These are phyloP conservation scores for Erythrocebus patas DNA, from an alignment of 2,113 vertebrate genomes.

Conservation along the genomic window DNA sequence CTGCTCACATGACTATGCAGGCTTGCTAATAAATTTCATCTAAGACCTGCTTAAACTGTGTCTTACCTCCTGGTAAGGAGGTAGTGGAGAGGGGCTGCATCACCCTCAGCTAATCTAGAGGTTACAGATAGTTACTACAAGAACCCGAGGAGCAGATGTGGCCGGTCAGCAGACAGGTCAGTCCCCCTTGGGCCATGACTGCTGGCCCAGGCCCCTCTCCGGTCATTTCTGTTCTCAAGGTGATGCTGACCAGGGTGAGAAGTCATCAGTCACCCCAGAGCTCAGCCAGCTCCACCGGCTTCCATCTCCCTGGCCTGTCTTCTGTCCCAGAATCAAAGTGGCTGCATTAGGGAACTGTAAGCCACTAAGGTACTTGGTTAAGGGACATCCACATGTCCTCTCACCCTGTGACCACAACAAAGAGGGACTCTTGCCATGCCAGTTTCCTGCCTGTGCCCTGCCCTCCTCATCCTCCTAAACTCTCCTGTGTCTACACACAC, in stretches of 20 bases:
- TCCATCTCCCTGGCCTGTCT: not conserved
- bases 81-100: not conserved
- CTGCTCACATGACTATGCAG: not conserved
- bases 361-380: not conserved
- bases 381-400: not conserved
- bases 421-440: not conserved
- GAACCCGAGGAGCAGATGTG: not conserved
- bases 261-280: not conserved
- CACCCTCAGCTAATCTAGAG: not conserved
- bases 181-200: accelerated
- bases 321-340: not conserved
- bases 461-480: not conserved
- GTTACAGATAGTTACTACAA: not conserved
- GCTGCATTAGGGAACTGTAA: not conserved
- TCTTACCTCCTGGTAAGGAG: not conserved
- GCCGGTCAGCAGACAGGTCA: not conserved
- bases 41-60: not conserved
- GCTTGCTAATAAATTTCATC: not conserved
- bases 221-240: not conserved
- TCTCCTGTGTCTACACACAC: accelerated
- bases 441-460: not conserved
- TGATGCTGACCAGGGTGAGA: not conserved
- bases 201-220: too few species aligned
- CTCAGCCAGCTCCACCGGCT: not conserved
- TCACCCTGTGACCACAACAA: not conserved